Evolutionary conservation across 37 sponge, comb jelly and placozoan genomes (phyloP).

Genomic region (Trichoplax adhaerens): DNA sequence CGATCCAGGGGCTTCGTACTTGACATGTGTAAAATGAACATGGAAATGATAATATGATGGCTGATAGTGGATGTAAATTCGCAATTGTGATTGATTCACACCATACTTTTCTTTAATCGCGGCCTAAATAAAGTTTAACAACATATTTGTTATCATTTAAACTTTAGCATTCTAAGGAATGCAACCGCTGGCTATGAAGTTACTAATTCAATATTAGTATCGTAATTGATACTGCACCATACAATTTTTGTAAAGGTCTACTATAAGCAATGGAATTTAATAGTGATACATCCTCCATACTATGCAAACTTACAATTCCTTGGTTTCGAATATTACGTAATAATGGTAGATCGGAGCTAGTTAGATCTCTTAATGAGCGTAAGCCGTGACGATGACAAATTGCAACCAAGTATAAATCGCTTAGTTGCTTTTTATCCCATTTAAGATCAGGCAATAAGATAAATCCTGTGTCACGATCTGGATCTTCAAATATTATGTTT

Average conservation of each 20-base stretch:
- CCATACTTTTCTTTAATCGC: slow-evolving; percentile 37
- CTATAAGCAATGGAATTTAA: too few relatives aligned
- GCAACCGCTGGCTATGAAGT: too few relatives aligned
- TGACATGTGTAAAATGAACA: slow-evolving; percentile 69
- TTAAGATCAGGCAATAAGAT: slow-evolving; percentile 82
- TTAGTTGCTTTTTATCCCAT: slow-evolving; percentile 57
- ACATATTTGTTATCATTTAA: too few relatives aligned
- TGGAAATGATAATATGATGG: slow-evolving; percentile 97
- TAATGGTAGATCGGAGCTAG: slow-evolving; percentile 42
- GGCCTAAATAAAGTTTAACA: slow-evolving; percentile 9
- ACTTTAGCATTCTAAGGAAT: too few relatives aligned
- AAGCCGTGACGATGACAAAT: slow-evolving; percentile 40
- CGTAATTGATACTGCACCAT: too few relatives aligned
- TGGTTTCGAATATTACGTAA: slow-evolving; percentile 40
- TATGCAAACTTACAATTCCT: slow-evolving; percentile 36
- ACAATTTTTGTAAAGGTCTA: too few relatives aligned
- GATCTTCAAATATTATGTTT: slow-evolving; percentile 50
- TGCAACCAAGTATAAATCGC: slow-evolving; percentile 66
- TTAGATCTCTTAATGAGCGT: slow-evolving; percentile 56
- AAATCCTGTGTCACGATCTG: slow-evolving; percentile 59
- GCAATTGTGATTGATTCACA: slow-evolving; percentile 29
- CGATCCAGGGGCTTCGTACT: slow-evolving; percentile 40
- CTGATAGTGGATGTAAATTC: slow-evolving; percentile 85
- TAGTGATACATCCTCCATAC: too few relatives aligned
- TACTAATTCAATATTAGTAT: too few relatives aligned